phyloP scores from a whole-genome alignment of 2,113 vertebrate genomes.

The Salvelinus sp. region DNA sequence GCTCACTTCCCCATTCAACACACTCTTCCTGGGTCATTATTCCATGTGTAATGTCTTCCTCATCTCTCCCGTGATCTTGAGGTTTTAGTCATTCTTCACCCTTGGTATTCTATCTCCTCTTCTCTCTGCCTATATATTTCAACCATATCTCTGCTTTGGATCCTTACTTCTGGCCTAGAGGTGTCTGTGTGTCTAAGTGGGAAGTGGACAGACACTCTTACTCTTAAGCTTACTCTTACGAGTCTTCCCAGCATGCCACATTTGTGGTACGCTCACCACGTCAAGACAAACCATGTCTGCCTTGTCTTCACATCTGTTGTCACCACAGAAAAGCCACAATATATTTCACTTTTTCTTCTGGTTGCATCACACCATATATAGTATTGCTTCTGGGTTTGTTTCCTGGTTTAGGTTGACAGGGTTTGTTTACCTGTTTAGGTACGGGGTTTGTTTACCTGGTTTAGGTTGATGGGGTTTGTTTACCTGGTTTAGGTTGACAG shows the following conservation, averaged over 20 bases:
- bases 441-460: background rate
- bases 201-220: background rate
- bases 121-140: background rate
- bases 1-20: background rate
- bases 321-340: background rate
- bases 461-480: too few species aligned
- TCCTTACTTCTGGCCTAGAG: conserved; percentile 13
- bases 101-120: background rate
- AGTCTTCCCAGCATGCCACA: conserved; percentile 1
- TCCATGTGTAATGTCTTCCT: background rate
- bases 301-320: background rate
- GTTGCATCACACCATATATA: conserved; percentile 2
- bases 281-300: background rate
- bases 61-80: background rate
- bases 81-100: background rate
- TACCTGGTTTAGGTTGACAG: too few species aligned
- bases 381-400: background rate
- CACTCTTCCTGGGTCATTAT: background rate
- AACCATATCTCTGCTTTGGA: background rate
- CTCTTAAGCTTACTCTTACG: too few species aligned
- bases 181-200: background rate
- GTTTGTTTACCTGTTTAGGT: background rate
- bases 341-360: background rate
- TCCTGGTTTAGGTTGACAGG: background rate
- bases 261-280: background rate